Conservation (phyloP, 2,113 vertebrate species). For the Percopsis transmontana region DNA sequence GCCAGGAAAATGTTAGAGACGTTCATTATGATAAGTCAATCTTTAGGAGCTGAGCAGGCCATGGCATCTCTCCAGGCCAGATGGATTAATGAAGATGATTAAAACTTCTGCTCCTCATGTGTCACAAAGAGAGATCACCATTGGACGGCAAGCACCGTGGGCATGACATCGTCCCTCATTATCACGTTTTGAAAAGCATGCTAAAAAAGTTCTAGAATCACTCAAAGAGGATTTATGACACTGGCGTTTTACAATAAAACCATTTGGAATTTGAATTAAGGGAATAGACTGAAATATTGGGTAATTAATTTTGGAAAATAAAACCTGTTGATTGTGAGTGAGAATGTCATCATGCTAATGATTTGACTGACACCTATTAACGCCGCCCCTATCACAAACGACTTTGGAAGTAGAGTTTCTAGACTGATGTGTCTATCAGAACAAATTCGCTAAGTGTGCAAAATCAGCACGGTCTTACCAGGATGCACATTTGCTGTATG, state of each 20-base stretch:
- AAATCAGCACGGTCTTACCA: too few species aligned
- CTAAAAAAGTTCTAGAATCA: neutral
- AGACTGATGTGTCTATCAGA: too few species aligned
- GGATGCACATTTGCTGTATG: too few species aligned
- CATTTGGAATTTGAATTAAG: too few species aligned
- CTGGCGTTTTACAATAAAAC: neutral
- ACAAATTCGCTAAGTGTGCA: too few species aligned
- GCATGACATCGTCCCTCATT: constrained; percentile 5
- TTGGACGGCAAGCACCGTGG: constrained; percentile 1
- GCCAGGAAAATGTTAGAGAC: constrained; percentile 16
- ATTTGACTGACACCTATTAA: too few species aligned
- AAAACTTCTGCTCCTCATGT: constrained; percentile 31
- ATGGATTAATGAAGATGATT: constrained; percentile 32
- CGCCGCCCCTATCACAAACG: too few species aligned
- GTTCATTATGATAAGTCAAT: constrained; percentile 35
- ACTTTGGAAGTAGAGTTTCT: too few species aligned
- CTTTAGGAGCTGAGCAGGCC: constrained; percentile 14
- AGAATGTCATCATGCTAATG: constrained; percentile 4
- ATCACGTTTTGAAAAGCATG: neutral
- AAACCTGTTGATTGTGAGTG: constrained; percentile 21
- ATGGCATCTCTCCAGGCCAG: constrained; percentile 27
- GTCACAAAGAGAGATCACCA: constrained; percentile 12
- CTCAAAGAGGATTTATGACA: neutral
- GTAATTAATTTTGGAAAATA: neutral
- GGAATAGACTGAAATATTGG: neutral